Evolutionary conservation across 2,888 invertebrate genomes (phyloP), one percentile per base, ranked within the genome.

Genomic region (Chrysina gloriosa): DNA sequence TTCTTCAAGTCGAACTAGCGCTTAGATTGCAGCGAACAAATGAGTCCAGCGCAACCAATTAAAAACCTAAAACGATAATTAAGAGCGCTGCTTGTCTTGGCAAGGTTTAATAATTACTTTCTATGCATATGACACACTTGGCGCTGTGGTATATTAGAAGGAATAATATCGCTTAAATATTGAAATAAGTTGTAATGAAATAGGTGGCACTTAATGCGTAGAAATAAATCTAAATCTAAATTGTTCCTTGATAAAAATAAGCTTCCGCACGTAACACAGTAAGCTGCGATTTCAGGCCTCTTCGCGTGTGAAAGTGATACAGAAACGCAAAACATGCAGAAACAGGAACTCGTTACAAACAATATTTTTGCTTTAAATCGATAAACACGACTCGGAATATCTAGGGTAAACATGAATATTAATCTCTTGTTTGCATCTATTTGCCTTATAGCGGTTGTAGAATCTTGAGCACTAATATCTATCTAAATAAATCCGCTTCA

Each of bases 101-200:
- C 23, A 25, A 11, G 4, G 9, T 23, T 50, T 25, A 50, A 50
- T 50, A 23, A 50, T 25, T 50, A 50, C 48, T 50, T 50, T 25
- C 25, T 50, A 50, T 27, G 11, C 27, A 27, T 50, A 50, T 50
- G 48, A 50, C 48, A 50, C 27, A 50, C 48, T 50, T 50, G 27
- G 9, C 27, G 27, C 27, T n/a, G n/a, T n/a, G n/a, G n/a, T n/a
- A n/a, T n/a, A n/a, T n/a, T n/a, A n/a, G n/a, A n/a, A n/a, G n/a
- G n/a, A n/a, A n/a, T n/a, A n/a, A n/a, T n/a, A n/a, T n/a, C n/a
- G n/a, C n/a, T n/a, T n/a, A n/a, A n/a, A n/a, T n/a, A n/a, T n/a
- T n/a, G n/a, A n/a, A n/a, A n/a, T n/a, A n/a, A n/a, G n/a, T n/a
- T n/a, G n/a, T n/a, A n/a, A n/a, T n/a, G n/a, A n/a, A n/a, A n/a